phyloP scores from a whole-genome alignment of 2,888 invertebrate genomes.

The Heteropelma amictum region DNA sequence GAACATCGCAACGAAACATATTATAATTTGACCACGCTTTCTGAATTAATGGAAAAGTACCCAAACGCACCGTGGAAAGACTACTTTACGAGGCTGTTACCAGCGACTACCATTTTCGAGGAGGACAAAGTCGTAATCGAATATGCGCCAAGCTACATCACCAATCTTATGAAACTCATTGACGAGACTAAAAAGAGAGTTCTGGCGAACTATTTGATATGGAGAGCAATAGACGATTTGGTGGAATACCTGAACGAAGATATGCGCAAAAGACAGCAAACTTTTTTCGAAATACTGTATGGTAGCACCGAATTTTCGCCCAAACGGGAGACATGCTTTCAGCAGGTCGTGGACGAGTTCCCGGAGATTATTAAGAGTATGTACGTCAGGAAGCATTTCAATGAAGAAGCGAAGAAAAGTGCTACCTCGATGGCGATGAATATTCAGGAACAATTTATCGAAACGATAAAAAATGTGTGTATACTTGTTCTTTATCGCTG shows the following conservation, averaged over 20 bases:
- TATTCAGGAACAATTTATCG: conserved; percentile 89
- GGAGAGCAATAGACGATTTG: conserved; percentile 91
- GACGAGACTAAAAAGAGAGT: conserved; percentile 81
- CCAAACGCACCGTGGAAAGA: conserved; percentile 87
- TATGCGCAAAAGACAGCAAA: conserved; percentile 87
- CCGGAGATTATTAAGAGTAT: conserved; percentile 89
- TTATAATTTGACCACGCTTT: conserved; percentile 91
- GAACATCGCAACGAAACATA: conserved; percentile 92
- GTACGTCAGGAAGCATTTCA: conserved; percentile 92
- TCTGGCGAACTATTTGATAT: conserved; percentile 94
- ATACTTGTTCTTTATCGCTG: background rate
- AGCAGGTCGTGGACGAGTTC: conserved; percentile 87
- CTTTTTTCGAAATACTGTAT: conserved; percentile 88
- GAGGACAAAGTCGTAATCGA: conserved; percentile 88
- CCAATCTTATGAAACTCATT: conserved; percentile 82
- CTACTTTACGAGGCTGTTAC: conserved; percentile 89
- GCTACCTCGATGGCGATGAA: conserved; percentile 93
- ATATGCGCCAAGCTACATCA: conserved; percentile 88
- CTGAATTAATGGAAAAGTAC: conserved; percentile 85
- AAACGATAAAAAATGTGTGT: conserved; percentile 84
- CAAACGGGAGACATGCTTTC: conserved; percentile 95
- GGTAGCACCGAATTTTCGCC: conserved; percentile 92
- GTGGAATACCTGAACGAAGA: conserved; percentile 89
- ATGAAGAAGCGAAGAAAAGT: conserved; percentile 88
- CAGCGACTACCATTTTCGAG: conserved; percentile 81